phyloP scores from a whole-genome alignment of 2,888 invertebrate genomes.

The Calameuta pallipes region DNA sequence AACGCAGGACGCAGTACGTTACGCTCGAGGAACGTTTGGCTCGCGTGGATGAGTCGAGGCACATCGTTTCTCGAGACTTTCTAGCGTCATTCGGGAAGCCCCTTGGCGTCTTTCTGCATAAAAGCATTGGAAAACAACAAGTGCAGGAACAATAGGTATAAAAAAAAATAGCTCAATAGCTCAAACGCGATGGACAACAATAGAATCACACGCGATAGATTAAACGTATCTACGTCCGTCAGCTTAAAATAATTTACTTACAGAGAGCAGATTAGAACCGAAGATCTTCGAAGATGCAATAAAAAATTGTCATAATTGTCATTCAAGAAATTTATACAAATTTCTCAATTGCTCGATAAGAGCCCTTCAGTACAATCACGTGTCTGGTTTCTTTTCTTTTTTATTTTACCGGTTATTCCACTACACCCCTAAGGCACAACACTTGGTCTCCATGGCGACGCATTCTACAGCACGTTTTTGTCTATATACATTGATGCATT shows the following conservation, averaged over 20 bases:
- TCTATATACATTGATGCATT: background rate
- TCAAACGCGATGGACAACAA: background rate
- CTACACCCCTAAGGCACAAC: slow-evolving; percentile 47
- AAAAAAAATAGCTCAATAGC: background rate
- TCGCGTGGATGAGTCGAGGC: slow-evolving; percentile 42
- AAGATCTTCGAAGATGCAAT: slow-evolving; percentile 34
- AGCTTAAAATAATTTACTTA: background rate
- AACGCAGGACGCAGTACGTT: background rate
- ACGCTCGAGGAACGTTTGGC: slow-evolving; percentile 6
- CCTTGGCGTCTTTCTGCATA: slow-evolving; percentile 8
- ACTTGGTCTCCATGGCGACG: slow-evolving; percentile 46
- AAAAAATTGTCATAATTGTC: slow-evolving; percentile 45
- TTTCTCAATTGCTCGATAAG: slow-evolving; percentile 5
- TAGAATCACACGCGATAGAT: background rate
- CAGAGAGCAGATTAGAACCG: background rate
- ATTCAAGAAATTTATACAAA: background rate
- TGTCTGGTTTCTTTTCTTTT: background rate
- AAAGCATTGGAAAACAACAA: background rate
- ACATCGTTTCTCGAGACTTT: slow-evolving; percentile 45
- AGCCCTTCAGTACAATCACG: background rate
- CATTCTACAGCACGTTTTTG: background rate
- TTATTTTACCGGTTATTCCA: slow-evolving; percentile 21
- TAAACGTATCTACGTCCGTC: background rate
- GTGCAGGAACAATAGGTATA: background rate
- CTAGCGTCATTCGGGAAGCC: slow-evolving; percentile 43